Conservation (phyloP, 2,888 invertebrate genomes). For the Mellilla xanthometata region DNA sequence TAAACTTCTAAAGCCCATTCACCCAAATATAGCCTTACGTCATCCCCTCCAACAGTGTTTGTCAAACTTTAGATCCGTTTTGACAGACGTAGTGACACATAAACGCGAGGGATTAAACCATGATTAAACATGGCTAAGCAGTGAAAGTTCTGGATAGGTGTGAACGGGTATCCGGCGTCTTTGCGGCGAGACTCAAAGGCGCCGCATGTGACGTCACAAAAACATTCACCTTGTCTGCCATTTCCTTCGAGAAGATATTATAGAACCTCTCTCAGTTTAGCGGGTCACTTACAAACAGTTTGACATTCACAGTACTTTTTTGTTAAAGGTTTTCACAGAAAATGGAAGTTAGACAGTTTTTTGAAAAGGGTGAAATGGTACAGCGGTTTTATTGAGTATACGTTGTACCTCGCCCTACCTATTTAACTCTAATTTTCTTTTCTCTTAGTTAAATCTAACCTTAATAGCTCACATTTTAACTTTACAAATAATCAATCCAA, state of each 20-base stretch:
- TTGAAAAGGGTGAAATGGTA: conserved; percentile 8
- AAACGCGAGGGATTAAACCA: conserved; percentile 12
- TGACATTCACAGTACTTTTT: conserved; percentile 5
- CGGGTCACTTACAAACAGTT: conserved; percentile 5
- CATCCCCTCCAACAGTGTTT: conserved; percentile 4
- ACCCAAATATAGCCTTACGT: conserved; percentile 1
- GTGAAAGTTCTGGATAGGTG: conserved; percentile 17
- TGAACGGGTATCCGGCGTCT: conserved; percentile 13
- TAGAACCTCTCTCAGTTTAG: conserved; percentile 2
- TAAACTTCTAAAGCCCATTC: too few species aligned
- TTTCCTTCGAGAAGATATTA: too few species aligned
- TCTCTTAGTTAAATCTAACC: too few species aligned
- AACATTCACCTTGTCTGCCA: too few species aligned
- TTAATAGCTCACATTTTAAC: too few species aligned
- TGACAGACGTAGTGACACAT: conserved; percentile 9
- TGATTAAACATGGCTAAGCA: too few species aligned
- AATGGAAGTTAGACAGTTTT: conserved; percentile 10
- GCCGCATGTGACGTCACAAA: conserved; percentile 12
- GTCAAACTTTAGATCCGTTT: conserved; percentile 12
- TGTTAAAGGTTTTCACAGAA: conserved; percentile 1
- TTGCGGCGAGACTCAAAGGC: conserved; percentile 8
- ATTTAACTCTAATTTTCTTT: too few species aligned
- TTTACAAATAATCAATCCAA: too few species aligned
- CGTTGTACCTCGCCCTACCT: not conserved
- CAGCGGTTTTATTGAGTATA: too few species aligned